Percentiles rank a stretch among this genome's conserved stretches.
phyloP scores from a whole-genome alignment of 2,888 invertebrate genomes.

The Neoitamus cyanurus region DNA sequence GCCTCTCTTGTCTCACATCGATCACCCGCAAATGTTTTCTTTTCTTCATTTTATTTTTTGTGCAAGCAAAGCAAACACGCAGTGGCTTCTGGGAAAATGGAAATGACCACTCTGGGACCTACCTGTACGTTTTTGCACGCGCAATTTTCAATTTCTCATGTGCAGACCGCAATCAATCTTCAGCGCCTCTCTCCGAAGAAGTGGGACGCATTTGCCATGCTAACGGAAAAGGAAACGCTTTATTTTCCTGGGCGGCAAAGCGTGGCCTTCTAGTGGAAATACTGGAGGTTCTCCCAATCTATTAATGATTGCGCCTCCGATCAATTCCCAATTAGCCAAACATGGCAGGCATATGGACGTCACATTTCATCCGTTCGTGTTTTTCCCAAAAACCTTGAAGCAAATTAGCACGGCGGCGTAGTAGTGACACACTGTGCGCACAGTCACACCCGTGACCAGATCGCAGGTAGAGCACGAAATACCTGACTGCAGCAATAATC shows the following conservation, averaged over 20 bases:
- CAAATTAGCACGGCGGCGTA: not conserved
- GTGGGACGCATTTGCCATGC: not conserved
- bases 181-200: not conserved
- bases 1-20: not conserved
- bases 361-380: not conserved
- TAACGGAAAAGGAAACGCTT: not conserved
- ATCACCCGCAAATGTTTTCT: not conserved
- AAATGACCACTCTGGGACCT: not conserved
- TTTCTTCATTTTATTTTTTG: not conserved
- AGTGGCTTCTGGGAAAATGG: not conserved
- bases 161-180: slow-evolving; percentile 14
- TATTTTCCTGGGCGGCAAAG: not conserved
- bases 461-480: not conserved
- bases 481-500: not conserved
- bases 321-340: not conserved
- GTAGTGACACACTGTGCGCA: not conserved
- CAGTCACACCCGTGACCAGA: slow-evolving; percentile 13
- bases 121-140: not conserved
- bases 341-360: not conserved
- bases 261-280: too few species aligned
- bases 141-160: not conserved
- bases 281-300: not conserved
- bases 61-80: not conserved
- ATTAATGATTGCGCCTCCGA: not conserved
- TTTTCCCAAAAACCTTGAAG: slow-evolving; percentile 12